Base-by-base conservation (phyloP, 2,888 invertebrate genomes). In the Octodonta nipae region DNA sequence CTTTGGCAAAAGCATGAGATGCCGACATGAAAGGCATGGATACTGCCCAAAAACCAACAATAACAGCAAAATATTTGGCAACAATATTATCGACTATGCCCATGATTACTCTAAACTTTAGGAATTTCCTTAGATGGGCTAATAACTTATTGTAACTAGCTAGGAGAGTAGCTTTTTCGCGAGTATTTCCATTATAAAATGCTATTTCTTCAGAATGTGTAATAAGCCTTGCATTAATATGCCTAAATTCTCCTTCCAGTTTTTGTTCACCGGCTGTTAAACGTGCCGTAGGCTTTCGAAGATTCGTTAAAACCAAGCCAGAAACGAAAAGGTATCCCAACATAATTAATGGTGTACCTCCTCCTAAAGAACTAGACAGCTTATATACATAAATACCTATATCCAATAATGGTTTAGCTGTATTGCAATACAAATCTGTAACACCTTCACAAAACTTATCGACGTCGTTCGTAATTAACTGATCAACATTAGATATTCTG, bases 161-260 rank as follows among this genome's bases (percentile, higher is more conserved):
- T 35, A 88, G 61, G 7, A 96, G 66, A 0, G 88, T 93, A 26
- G 82, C 65, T 57, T 87, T 85, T 58, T 96, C 96, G 10, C 91
- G 73, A 41, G 75, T 72, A 50, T 84, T 86, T 42, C 86, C 85
- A 65, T 83, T 75, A 50, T 78, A 81, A 58, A 81, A 81, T 1
- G 80, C 79, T 25, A 92, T 75, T 63, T 98, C 98, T 62, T 98
- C 96, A 1, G 93, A 86, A 61, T 96, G 93, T 0, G 93, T 92
- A 38, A 98, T 96, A 15, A 98, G 69, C 30, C 96, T 44, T 2
- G 95, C 88, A 61, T 98, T 92, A 16, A 95, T 91, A 55, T 89
- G 95, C 56, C 96, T 74, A 64, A 89, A 95, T 68, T 98, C 95
- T 32, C 96, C 98, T 66, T 98, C 98, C n/a, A 95, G 65, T 58